A percentile compares a stretch with the other conserved stretches of the same genome.
These are phyloP conservation scores for Diadema setosum DNA, from an alignment of 35 echinoderm and acorn worm genomes.

Conservation along the genomic window DNA sequence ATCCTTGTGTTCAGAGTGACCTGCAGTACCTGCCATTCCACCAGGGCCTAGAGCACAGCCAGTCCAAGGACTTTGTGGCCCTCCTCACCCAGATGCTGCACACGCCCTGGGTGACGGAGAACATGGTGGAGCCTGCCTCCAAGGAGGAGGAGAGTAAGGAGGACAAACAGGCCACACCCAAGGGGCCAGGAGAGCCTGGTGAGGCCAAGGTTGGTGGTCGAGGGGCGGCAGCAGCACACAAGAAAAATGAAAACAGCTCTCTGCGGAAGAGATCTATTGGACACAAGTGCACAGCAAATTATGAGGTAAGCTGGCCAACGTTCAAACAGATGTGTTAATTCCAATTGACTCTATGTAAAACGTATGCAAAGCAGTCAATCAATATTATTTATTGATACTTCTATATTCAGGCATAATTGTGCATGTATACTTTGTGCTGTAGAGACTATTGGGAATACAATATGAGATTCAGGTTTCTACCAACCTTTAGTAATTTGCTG, in stretches of 20 bases:
- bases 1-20: too few species aligned
- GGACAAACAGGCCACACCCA: neutral
- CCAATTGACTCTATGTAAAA: too few species aligned
- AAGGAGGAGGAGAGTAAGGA: slow-evolving; percentile 16
- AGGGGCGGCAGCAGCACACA: neutral
- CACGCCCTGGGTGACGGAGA: slow-evolving; percentile 63
- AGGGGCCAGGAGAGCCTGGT: neutral
- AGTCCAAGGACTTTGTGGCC: slow-evolving; percentile 86
- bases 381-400: too few species aligned
- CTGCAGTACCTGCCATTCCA: slow-evolving; percentile 62
- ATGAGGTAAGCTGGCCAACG: slow-evolving; percentile 29
- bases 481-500: too few species aligned
- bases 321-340: too few species aligned
- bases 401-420: too few species aligned
- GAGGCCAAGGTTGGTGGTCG: neutral
- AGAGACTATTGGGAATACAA: too few species aligned
- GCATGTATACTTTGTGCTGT: too few species aligned
- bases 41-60: slow-evolving; percentile 82
- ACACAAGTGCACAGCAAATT: slow-evolving; percentile 23
- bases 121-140: neutral
- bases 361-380: too few species aligned
- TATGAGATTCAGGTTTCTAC: too few species aligned
- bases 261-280: neutral
- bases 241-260: neutral
- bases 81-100: slow-evolving; percentile 80